phyloP scores from a whole-genome alignment of 2,797 vertebrate species.

The Hydrophis major region DNA sequence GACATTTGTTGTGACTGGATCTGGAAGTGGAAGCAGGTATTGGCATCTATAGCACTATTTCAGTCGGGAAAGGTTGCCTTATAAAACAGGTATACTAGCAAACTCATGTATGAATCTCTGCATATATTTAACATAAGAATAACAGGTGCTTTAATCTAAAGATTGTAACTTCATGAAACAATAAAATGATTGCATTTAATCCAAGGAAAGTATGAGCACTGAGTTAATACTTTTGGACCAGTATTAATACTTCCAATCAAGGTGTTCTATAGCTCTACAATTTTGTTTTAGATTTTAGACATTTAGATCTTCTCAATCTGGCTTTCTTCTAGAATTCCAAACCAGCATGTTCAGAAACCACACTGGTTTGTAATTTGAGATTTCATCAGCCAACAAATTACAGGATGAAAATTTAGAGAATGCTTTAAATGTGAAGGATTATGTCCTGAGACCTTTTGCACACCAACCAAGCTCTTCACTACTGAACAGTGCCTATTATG shows the following conservation, averaged over 20 bases:
- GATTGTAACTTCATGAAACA: background rate
- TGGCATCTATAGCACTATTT: background rate
- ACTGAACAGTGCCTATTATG: background rate
- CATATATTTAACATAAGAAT: background rate
- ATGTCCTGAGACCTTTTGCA: background rate
- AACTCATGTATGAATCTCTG: background rate
- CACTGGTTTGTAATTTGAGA: background rate
- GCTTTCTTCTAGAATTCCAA: background rate
- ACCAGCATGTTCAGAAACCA: background rate
- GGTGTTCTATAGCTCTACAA: background rate
- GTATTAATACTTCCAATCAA: background rate
- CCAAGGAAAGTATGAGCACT: background rate
- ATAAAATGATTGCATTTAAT: background rate
- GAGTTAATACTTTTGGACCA: background rate
- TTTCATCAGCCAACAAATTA: background rate
- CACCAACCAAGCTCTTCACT: background rate
- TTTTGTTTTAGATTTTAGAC: background rate
- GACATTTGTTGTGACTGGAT: background rate
- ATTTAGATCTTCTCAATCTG: background rate
- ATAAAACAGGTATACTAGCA: background rate
- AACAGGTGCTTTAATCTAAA: background rate
- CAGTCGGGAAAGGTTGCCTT: background rate
- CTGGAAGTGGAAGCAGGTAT: background rate
- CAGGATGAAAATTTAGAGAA: background rate
- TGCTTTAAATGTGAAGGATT: background rate